Evolutionary conservation across 2,113 vertebrate species (phyloP), one percentile per base, ranked within the genome.

Genomic region (Cyanocitta stelleri): DNA sequence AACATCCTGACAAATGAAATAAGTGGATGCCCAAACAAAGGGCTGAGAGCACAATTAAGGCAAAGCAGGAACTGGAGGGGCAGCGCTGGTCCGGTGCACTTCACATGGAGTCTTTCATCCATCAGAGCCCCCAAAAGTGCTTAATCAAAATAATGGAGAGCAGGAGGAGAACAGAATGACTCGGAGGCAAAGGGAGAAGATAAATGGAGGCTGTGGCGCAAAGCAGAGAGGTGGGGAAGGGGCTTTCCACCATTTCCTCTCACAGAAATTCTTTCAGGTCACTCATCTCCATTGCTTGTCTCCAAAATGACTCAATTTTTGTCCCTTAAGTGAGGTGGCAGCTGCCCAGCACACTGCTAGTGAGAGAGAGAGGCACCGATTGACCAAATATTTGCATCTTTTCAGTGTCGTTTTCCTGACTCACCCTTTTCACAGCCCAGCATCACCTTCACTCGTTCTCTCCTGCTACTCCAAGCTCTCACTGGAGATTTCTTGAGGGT

Each of bases 1-100:
- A 96, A 97, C 84, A 93, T 95, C 94, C 93, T 96, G 95, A 94
- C 82, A 96, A 93, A 82, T 56, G 58, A 79, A 96, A 59, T 63
- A n/a, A 96, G 94, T 91, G 89, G 76, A 9, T 69, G 66, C 39
- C 54, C 71, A 87, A 96, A 97, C 93, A 96, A 97, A 96, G 91
- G 85, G 78, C 89, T 59, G 12, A 80, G 73, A 88, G 87, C 76
- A 93, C 89, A 94, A 96, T 96, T 83, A 82, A 76, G 69, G 91
- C 62, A 79, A 48, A 73, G 87, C 93, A 95, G 94, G 89, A 96
- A 91, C 91, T 82, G 82, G 73, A 97, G 94, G 91, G 77, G 67
- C 71, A 87, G 35, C 7, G 11, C 71, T 93, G 95, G 44, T 83
- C 91, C 93, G 83, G 74, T 92, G 91, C 93, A 93, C 78, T 91